These are phyloP conservation scores for Gavia stellata DNA, from an alignment of 2,113 vertebrate species.

Conservation along the genomic window DNA sequence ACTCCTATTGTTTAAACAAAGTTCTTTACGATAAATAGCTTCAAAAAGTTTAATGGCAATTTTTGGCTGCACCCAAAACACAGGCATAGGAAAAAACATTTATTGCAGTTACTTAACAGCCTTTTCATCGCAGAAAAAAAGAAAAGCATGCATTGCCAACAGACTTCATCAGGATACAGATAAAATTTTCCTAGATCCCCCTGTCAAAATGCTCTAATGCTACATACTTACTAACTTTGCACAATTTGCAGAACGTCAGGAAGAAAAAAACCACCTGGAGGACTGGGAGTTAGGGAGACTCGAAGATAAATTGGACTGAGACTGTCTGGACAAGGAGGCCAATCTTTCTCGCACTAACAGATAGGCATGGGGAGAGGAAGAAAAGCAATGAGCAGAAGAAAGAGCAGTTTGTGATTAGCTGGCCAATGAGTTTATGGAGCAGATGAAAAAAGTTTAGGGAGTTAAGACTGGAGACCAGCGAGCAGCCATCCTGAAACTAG, in stretches of 20 bases:
- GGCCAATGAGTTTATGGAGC: neutral
- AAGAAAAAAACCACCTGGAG: neutral
- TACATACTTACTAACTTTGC: neutral
- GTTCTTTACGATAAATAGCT: neutral
- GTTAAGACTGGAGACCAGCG: neutral
- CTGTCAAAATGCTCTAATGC: neutral
- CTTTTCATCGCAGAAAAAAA: neutral
- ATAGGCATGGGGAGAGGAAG: neutral
- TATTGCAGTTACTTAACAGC: neutral
- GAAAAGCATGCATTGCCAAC: neutral
- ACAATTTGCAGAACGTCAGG: neutral
- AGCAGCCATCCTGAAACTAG: neutral
- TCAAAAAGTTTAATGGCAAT: neutral
- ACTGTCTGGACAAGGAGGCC: neutral
- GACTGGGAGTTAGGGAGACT: neutral
- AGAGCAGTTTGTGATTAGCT: neutral
- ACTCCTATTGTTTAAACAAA: neutral
- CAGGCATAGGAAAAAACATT: neutral
- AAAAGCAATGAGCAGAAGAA: neutral
- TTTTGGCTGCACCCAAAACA: neutral
- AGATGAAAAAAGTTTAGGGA: neutral
- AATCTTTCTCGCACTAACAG: neutral
- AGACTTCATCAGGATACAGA: neutral
- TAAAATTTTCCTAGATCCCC: neutral
- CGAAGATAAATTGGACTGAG: neutral